phyloP scores from a whole-genome alignment of 2,888 invertebrate species.

The Andrena dorsata region DNA sequence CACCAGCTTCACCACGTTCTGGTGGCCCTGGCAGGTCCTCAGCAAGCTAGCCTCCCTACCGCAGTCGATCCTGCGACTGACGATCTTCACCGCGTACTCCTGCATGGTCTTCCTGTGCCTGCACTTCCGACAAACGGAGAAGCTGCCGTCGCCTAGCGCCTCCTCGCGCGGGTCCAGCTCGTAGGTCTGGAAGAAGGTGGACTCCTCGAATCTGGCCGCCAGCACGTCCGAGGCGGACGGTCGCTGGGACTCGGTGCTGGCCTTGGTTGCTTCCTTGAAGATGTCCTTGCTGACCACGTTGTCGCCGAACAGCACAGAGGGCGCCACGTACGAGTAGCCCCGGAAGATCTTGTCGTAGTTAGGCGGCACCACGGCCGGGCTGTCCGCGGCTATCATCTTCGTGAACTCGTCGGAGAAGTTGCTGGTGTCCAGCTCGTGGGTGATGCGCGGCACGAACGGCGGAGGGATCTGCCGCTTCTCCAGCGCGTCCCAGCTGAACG shows the following conservation, averaged over 20 bases:
- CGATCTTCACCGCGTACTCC: slow-evolving; percentile 95
- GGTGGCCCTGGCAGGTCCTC: slow-evolving; percentile 94
- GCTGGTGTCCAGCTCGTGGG: slow-evolving; percentile 95
- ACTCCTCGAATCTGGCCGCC: slow-evolving; percentile 86
- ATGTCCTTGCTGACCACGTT: slow-evolving; percentile 92
- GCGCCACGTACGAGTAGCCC: slow-evolving; percentile 98
- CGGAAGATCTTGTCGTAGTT: slow-evolving; percentile 95
- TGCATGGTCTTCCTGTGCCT: slow-evolving; percentile 90
- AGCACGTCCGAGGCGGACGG: slow-evolving; percentile 73
- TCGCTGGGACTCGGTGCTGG: slow-evolving; percentile 57
- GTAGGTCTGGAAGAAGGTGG: slow-evolving; percentile 94
- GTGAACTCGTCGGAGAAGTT: slow-evolving; percentile 99
- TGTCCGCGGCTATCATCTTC: slow-evolving; percentile 95
- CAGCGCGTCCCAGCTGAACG: slow-evolving; percentile 91
- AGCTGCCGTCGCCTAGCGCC: slow-evolving; percentile 95
- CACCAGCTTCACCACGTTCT: slow-evolving; percentile 93
- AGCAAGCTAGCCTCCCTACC: slow-evolving; percentile 92
- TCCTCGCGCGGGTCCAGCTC: slow-evolving; percentile 90
- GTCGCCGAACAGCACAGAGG: slow-evolving; percentile 94
- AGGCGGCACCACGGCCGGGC: slow-evolving; percentile 94
- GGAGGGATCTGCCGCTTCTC: slow-evolving; percentile 92
- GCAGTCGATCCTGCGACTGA: slow-evolving; percentile 89
- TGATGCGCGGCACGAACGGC: slow-evolving; percentile 95
- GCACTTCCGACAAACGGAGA: slow-evolving; percentile 94
- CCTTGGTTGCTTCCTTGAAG: slow-evolving; percentile 85